phyloP scores from a whole-genome alignment of 1,140 invertebrate species.

The Holotrichia oblita region DNA sequence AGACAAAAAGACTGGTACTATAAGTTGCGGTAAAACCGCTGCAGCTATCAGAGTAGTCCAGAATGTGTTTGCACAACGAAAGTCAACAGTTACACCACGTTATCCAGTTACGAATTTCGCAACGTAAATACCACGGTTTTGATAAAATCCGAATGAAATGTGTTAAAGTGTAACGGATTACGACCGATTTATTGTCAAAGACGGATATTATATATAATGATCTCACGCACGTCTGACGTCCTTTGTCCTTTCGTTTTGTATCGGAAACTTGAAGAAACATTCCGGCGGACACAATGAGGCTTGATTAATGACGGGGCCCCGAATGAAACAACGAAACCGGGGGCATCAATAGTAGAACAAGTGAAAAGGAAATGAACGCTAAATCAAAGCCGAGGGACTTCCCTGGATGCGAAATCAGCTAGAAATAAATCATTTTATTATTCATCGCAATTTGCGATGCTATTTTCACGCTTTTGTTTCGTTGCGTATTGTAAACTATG shows the following conservation, averaged over 20 bases:
- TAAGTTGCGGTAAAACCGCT: not conserved
- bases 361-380: slow-evolving; percentile 11
- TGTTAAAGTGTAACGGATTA: too few relatives aligned
- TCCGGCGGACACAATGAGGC: not conserved
- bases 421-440: slow-evolving; percentile 4
- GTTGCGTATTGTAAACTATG: not conserved
- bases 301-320: not conserved
- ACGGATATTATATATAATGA: too few relatives aligned
- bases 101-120: too few relatives aligned
- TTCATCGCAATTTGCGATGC: not conserved
- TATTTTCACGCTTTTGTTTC: not conserved
- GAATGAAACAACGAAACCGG: not conserved
- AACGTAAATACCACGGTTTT: too few relatives aligned
- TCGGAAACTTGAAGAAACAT: not conserved
- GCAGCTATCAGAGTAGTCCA: not conserved
- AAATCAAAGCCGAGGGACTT: not conserved
- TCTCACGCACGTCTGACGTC: too few relatives aligned
- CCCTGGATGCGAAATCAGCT: not conserved
- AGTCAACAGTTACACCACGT: too few relatives aligned
- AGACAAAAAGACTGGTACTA: not conserved
- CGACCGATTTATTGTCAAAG: too few relatives aligned
- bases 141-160: too few relatives aligned
- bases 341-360: not conserved
- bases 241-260: not conserved
- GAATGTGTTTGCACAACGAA: too few relatives aligned